phyloP scores from a whole-genome alignment of 2,797 vertebrate species.

The Mus minutoides region DNA sequence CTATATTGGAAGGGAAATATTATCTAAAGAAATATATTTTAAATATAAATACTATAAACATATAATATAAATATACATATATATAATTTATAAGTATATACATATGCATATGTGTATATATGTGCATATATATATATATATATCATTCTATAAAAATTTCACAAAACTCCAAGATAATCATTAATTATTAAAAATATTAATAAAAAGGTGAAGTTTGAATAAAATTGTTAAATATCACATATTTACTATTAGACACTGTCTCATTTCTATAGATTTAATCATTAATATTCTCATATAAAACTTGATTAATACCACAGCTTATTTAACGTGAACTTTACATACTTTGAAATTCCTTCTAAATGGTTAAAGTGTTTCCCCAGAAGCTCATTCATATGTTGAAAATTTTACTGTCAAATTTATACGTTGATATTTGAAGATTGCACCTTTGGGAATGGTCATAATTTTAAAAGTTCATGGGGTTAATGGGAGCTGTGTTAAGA shows the following conservation, averaged over 20 bases:
- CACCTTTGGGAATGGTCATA: neutral
- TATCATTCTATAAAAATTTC: neutral
- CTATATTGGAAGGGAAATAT: neutral
- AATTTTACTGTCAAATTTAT: neutral
- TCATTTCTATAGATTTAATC: neutral
- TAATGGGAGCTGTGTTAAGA: rapidly evolving
- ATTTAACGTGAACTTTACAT: neutral
- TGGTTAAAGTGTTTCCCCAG: neutral
- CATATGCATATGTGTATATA: too few species aligned
- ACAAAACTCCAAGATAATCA: neutral
- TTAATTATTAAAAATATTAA: neutral
- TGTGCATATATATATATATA: neutral
- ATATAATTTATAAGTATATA: neutral
- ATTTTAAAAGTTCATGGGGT: neutral
- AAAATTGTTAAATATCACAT: neutral
- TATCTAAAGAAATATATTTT: neutral
- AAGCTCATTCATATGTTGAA: neutral
- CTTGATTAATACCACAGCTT: neutral
- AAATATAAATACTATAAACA: neutral
- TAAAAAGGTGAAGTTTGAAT: neutral
- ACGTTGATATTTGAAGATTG: neutral
- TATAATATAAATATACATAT: neutral
- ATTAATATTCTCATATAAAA: neutral
- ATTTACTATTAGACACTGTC: neutral
- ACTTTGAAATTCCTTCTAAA: neutral